Conservation (phyloP, 2,888 invertebrate species). For the Phaonia tiefii region DNA sequence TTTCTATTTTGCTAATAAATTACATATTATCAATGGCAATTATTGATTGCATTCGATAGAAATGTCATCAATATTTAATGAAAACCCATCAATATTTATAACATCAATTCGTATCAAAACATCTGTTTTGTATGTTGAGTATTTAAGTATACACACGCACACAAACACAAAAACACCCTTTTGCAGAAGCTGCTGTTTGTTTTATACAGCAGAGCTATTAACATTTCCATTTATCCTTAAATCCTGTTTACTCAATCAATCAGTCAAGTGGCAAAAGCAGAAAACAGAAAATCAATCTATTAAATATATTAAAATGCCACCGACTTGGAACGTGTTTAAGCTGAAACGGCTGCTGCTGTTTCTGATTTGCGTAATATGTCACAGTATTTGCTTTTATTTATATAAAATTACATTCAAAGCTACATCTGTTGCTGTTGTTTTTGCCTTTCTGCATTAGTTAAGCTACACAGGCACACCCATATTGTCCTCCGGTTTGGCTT, state of each 20-base stretch:
- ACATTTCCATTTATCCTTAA: conserved; percentile 37
- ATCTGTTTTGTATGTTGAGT: no score
- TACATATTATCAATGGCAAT: no score
- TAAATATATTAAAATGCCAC: conserved; percentile 24
- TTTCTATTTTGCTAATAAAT: no score
- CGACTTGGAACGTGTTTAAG: not conserved
- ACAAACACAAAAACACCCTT: no score
- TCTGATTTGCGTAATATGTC: not conserved
- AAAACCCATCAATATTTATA: no score
- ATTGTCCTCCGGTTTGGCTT: not conserved
- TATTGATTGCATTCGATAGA: no score
- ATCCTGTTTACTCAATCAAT: conserved; percentile 41
- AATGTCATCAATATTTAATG: no score
- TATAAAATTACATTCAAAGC: conserved; percentile 1
- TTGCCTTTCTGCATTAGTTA: conserved; percentile 1
- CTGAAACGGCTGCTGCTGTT: not conserved
- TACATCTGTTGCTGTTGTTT: conserved; percentile 15
- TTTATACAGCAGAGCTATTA: conserved; percentile 10
- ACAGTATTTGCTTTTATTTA: conserved; percentile 7
- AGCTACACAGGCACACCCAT: not conserved
- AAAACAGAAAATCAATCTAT: conserved; percentile 36
- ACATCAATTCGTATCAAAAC: not conserved
- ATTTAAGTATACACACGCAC: no score
- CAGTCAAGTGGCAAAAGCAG: conserved; percentile 11
- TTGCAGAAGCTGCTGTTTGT: not conserved